Evolutionary conservation across 2,797 vertebrate species (phyloP).

Genomic region (Liasis olivaceus): DNA sequence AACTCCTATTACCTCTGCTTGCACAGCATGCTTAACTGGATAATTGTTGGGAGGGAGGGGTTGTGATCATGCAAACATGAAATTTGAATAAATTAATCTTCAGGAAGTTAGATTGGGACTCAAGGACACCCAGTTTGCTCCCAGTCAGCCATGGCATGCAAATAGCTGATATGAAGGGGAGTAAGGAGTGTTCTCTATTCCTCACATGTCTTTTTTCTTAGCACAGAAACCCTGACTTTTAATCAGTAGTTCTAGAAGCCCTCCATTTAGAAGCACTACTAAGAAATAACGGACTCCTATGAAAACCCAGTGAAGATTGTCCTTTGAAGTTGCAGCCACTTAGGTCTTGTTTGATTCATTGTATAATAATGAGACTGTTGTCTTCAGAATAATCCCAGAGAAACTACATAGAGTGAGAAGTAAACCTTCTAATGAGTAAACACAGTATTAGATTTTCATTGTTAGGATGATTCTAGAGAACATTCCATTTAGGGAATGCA

Average conservation of each 20-base stretch:
- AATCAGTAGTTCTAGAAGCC: too few relatives aligned
- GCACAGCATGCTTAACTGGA: neutral
- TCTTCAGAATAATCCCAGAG: neutral
- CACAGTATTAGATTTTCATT: neutral
- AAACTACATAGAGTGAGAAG: neutral
- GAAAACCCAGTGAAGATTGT: neutral
- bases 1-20: neutral
- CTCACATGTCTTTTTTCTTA: neutral
- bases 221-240: too few relatives aligned
- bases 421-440: neutral
- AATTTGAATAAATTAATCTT: neutral
- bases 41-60: neutral
- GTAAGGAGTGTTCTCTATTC: neutral
- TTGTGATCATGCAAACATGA: neutral
- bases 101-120: neutral
- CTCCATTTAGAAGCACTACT: neutral
- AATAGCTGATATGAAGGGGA: neutral
- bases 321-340: constrained; percentile 1
- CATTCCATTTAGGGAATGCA: constrained; percentile 21
- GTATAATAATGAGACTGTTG: neutral
- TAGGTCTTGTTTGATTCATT: neutral
- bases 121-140: neutral
- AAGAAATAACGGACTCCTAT: neutral
- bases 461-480: neutral
- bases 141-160: neutral